A percentile compares a stretch with the other conserved stretches of the same genome.
Evolutionary conservation across 2,888 invertebrate species (phyloP).

Genomic region (Nephrotoma appendiculata): DNA sequence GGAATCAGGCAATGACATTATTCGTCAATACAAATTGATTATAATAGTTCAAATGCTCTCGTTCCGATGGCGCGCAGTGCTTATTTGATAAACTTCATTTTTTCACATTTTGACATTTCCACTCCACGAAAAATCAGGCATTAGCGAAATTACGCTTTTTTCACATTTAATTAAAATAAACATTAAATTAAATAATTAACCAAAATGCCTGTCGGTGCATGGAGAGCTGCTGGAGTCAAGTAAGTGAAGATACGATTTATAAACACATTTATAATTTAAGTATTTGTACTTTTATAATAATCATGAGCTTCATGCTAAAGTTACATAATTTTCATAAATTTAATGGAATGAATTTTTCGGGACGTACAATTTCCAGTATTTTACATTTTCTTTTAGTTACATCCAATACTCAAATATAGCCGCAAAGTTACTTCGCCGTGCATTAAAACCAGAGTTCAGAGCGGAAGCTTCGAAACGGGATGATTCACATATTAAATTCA

Average conservation of each 20-base stretch:
- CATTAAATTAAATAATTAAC: background rate
- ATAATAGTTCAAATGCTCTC: too few relatives aligned
- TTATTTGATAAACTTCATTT: background rate
- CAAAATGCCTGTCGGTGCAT: background rate
- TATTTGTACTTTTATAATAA: background rate
- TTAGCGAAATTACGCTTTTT: background rate
- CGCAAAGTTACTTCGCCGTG: conserved; percentile 63
- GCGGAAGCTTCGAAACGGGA: conserved; percentile 63
- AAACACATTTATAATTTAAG: background rate
- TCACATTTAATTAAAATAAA: background rate
- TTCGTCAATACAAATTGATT: too few relatives aligned
- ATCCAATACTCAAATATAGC: conserved; percentile 93
- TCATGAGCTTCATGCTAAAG: background rate
- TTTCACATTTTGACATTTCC: background rate
- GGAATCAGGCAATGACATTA: too few relatives aligned
- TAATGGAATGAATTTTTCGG: background rate
- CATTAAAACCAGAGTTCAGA: conserved; percentile 61
- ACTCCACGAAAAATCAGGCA: background rate
- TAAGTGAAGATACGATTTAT: background rate
- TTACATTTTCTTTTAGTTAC: conserved; percentile 49
- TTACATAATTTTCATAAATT: background rate
- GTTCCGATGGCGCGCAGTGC: too few relatives aligned
- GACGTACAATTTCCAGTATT: background rate
- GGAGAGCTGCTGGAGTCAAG: background rate
- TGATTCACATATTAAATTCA: conserved; percentile 61